These are phyloP conservation scores for Rhopalosiphum nymphaeae DNA, from an alignment of 2,888 invertebrate species.

Conservation along the genomic window DNA sequence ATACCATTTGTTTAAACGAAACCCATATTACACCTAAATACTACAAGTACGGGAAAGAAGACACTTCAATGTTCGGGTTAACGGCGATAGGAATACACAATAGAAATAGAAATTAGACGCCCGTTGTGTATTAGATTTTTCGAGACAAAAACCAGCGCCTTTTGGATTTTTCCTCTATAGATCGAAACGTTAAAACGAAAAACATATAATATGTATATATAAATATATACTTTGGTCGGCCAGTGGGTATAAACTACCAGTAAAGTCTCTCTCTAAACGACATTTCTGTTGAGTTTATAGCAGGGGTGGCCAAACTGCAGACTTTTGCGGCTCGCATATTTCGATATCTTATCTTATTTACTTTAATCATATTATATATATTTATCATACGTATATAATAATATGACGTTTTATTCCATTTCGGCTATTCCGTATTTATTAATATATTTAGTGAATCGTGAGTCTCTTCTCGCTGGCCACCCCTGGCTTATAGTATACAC, in stretches of 20 bases:
- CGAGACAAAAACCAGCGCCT: neutral
- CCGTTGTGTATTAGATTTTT: neutral
- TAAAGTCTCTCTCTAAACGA: neutral
- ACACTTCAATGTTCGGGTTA: neutral
- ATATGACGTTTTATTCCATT: too few species aligned
- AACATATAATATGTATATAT: neutral
- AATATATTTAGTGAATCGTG: too few species aligned
- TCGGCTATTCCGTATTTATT: too few species aligned
- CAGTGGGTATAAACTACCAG: neutral
- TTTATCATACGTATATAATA: too few species aligned
- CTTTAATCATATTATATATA: too few species aligned
- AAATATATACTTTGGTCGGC: too few species aligned
- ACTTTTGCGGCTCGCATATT: too few species aligned
- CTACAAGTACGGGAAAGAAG: neutral
- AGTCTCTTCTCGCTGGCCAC: too few species aligned
- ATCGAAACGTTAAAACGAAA: neutral
- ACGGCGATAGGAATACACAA: neutral
- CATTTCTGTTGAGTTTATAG: neutral
- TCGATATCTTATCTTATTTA: too few species aligned
- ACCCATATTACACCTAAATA: neutral
- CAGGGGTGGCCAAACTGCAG: too few species aligned
- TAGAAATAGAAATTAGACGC: neutral
- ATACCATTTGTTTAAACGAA: neutral
- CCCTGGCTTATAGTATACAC: too few species aligned
- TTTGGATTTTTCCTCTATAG: neutral